Evolutionary conservation across 2,888 invertebrate genomes (phyloP), one percentile per base, ranked within the genome.

Genomic region (Scotopteryx bipunctaria): DNA sequence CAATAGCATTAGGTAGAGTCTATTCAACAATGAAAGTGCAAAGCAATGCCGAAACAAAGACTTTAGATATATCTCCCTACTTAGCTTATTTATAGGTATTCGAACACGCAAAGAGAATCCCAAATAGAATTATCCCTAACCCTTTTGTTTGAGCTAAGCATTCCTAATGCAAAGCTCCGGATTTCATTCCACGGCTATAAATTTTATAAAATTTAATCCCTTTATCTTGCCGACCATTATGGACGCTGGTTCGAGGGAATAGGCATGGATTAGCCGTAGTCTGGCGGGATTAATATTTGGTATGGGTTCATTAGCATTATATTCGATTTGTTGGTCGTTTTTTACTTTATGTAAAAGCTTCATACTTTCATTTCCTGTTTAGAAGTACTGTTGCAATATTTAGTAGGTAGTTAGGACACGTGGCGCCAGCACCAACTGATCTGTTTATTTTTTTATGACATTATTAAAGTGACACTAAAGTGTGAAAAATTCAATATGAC

Each of bases 171-270:
- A 66, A 69, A 57, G 64, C 54, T 58, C 58, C 63, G 64, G 59
- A 59, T 66, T 70, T 75, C 73, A 78, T 73, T 64, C 72, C 61
- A 54, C 36, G 25, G 65, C 76, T 68, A 82, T 83, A 81, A 81
- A 83, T 83, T 81, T 81, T 78, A 76, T 73, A 77, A 78, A 82
- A 77, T 83, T 83, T 83, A 87, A 87, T 83, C 85, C 83, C 67
- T 76, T 85, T 87, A 87, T 86, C 87, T 78, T 67, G 59, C 63
- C 60, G 66, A 56, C 79, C 83, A 71, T 71, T 73, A 73, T 38
- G 53, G 33, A 40, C 33, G 35, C 14, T 36, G 19, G 31, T 33
- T 17, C 17, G 31, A 62, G 68, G 65, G 67, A 63, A 70, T 71
- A 70, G 71, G 75, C 63, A 63, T 59, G 74, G 76, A 73, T 80